These are phyloP conservation scores for Patiria miniata DNA, from an alignment of 35 echinoderm and acorn worm genomes.

Conservation along the genomic window DNA sequence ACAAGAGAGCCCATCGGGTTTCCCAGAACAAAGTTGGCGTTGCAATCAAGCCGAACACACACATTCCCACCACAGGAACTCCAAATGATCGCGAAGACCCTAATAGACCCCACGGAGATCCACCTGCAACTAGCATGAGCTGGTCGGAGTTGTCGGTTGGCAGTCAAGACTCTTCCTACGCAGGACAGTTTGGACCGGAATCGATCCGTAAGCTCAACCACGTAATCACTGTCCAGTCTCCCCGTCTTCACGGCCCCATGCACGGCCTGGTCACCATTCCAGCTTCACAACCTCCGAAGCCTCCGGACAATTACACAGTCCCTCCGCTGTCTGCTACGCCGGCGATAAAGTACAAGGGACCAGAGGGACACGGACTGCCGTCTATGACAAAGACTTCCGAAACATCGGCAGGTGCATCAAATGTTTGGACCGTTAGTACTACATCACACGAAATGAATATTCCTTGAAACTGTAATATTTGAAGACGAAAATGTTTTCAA, in stretches of 20 bases:
- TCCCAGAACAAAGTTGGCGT: background rate
- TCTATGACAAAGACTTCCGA: too few relatives aligned
- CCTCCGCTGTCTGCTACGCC: background rate
- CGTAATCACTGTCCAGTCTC: background rate
- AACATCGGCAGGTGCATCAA: too few relatives aligned
- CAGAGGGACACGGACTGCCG: background rate
- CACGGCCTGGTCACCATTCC: background rate
- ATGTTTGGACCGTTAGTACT: too few relatives aligned
- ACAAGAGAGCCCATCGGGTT: background rate
- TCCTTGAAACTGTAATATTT: too few relatives aligned
- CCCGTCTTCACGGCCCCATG: background rate
- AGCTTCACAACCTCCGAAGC: background rate
- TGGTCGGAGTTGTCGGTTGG: background rate
- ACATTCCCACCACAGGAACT: background rate
- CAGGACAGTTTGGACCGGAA: background rate
- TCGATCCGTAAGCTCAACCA: too few relatives aligned
- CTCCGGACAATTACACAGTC: background rate
- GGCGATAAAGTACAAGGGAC: background rate
- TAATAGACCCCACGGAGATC: background rate
- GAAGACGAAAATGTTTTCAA: too few relatives aligned
- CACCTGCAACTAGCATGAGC: background rate
- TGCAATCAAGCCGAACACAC: background rate
- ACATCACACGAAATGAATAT: too few relatives aligned
- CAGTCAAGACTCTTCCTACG: background rate
- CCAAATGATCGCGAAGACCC: background rate